phyloP scores from a whole-genome alignment of 2,797 vertebrate genomes.

The Toxotes lorentzi region DNA sequence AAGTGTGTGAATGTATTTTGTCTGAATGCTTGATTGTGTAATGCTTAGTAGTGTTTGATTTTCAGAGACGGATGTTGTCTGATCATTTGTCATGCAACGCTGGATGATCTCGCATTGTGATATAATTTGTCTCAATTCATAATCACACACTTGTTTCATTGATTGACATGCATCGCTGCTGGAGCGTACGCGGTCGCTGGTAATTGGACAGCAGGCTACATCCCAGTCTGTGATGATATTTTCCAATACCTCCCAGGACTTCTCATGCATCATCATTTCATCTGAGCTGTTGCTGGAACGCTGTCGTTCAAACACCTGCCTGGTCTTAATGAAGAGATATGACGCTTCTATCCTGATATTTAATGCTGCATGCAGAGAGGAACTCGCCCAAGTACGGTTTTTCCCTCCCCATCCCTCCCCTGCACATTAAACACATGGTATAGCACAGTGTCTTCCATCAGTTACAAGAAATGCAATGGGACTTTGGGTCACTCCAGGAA shows the following conservation, averaged over 20 bases:
- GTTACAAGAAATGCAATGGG: constrained; percentile 26
- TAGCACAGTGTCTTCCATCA: neutral
- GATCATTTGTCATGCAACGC: constrained; percentile 64
- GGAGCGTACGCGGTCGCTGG: constrained; percentile 1
- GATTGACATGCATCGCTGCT: constrained; percentile 60
- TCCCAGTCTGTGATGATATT: constrained; percentile 22
- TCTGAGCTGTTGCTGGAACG: neutral
- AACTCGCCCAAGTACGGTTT: neutral
- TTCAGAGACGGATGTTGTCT: constrained; percentile 23
- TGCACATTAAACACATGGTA: constrained; percentile 4
- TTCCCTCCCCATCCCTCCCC: neutral
- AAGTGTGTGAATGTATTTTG: neutral
- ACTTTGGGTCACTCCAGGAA: constrained; percentile 61
- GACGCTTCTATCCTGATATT: constrained; percentile 22
- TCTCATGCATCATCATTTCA: constrained; percentile 61
- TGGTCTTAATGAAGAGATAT: constrained; percentile 52
- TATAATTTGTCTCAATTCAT: constrained; percentile 55
- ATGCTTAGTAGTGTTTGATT: constrained; percentile 48
- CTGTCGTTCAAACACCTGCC: constrained; percentile 39
- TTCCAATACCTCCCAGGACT: constrained; percentile 24
- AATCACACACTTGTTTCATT: constrained; percentile 52
- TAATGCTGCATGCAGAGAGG: constrained; percentile 37
- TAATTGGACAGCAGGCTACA: constrained; percentile 45
- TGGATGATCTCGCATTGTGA: neutral
- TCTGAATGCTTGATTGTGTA: constrained; percentile 28